Base-by-base conservation (phyloP, 2,888 invertebrate species). In the Hyalella azteca region DNA sequence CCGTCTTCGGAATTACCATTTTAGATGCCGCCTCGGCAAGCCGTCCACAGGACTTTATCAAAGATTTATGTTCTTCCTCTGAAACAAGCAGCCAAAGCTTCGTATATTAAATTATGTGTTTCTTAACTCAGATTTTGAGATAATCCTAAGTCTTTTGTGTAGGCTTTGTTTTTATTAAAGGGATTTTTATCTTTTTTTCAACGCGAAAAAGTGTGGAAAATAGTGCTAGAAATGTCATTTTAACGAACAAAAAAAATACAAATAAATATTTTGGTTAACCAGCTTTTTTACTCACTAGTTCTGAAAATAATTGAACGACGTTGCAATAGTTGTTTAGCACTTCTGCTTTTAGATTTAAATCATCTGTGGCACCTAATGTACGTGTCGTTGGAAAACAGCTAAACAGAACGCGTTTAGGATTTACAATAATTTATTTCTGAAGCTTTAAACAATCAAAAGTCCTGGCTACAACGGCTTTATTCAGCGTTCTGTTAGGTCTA, bases 1-100 rank as follows among this genome's bases (percentile, higher is more conserved):
- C 9, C 66, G 66, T 36, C 66, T n/a, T 66, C 36, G 66, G 66
- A 36, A 66, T 66, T 66, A 66, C 32, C 66, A 66, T 66, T 66
- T 66, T 36, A 66, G 66, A 66, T 66, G 59, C 66, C 36, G 19
- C 36, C 66, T 66, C 19, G 66, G 36, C 36, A n/a, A 19, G 66
- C 29, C 66, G 66, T 39, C 9, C 36, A 15, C 1, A 15, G 66
- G 36, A 22, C 29, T n/a, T 36, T 39, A n/a, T 66, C 66, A 54
- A 54, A 54, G 54, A 54, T 54, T 54, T 54, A 54, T 54, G 54
- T 54, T 29, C 26, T 9, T 26, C 54, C 4, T 29, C 11, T 29
- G 29, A 54, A 54, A 54, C 22, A n/a, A 26, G 29, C 54, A 26
- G 9, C 26, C n/a, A 29, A 54, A 54, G 26, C 54, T 54, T n/a